Base-by-base conservation (phyloP, 2,888 invertebrate genomes). In the Chymomyza procnemis region DNA sequence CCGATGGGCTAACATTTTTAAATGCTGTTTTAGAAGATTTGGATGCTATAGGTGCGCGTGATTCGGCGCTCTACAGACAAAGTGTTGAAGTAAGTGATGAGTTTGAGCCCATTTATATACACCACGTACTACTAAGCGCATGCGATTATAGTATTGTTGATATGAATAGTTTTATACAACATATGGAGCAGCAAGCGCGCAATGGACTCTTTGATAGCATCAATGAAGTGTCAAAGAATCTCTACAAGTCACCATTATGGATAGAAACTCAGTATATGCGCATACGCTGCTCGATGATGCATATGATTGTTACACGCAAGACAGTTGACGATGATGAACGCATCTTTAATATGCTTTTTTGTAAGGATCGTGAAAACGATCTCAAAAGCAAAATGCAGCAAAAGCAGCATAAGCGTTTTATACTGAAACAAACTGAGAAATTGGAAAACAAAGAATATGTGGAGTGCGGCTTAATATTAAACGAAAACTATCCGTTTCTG, bases 361-460 rank as follows among this genome's bases (percentile, higher is more conserved):
- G 90, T 71, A 90, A 88, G 57, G 86, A 90, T 9, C 90, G 90
- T 1, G 90, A 91, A 21, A 77, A 76, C 48, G 85, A 88, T 61
- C 73, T 78, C 0, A 90, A 89, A 4, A 89, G 88, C 22, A 80
- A 88, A 0, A 81, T 89, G n/a, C 89, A 90, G n/a, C 66, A 88
- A 2, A 91, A 91, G 66, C 89, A 90, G 54, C 90, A 90, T 71
- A 91, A 91, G 67, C 89, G 90, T 34, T 90, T 90, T 66, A 91
- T 91, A 69, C 73, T 91, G 2, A 90, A 90, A 48, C 91, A 91
- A 74, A 90, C 90, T 0, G 91, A 91, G 46, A 90, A 89, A 66
- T 70, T 91, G 34, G 90, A 91, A 67, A 91, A 90, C 67, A 91
- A 90, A 73, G 86, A 88, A 3, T 91, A 91, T 67, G 58, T 78